Evolutionary conservation across 1,140 invertebrate genomes (phyloP), one percentile per base, ranked within the genome.

Genomic region (Leptopilina clavipes): DNA sequence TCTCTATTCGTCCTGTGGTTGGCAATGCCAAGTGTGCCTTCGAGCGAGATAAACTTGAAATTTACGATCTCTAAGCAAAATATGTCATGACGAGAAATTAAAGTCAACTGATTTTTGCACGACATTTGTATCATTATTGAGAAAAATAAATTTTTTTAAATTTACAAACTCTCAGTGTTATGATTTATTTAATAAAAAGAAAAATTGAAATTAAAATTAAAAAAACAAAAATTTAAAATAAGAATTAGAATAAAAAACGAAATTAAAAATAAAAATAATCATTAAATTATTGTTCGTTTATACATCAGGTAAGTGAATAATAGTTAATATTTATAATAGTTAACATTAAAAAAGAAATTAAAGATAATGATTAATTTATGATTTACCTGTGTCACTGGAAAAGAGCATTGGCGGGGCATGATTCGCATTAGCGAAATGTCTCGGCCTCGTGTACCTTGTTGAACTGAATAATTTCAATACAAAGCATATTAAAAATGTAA

Each of bases 401-500:
- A 95, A 96, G 54, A 96, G 91, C 86, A 96, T 95, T 17, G 95
- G 94, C 75, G 95, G 95, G 56, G 95, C 93, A 81, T 96, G 92
- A 81, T 95, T 94, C 40, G 95, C 95, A 89, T 96, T 95, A 52
- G 94, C 95, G 82, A 95, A 95, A 85, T 95, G 94, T 73, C 95
- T 91, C 71, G 94, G 93, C 80, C 94, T 92, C 75, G 92, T 91
- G 86, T 94, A 94, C 84, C 95, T 92, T 72, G 92, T 92, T 78
- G 92, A 89, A 17, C 93, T 93, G 90, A 96, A 97, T 75, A 97
- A 91, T 86, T 95, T 95, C 81, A 97, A 89, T 75, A 96, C 95
- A 91, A 97, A 95, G 90, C 96, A 96, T 81, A 97, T 95, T 79
- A 96, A 92, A 25, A 93, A 95, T 9, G 94, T 95, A 83, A 97